These are phyloP conservation scores for Formica exsecta DNA, from an alignment of 1,140 invertebrate species.

Conservation along the genomic window DNA sequence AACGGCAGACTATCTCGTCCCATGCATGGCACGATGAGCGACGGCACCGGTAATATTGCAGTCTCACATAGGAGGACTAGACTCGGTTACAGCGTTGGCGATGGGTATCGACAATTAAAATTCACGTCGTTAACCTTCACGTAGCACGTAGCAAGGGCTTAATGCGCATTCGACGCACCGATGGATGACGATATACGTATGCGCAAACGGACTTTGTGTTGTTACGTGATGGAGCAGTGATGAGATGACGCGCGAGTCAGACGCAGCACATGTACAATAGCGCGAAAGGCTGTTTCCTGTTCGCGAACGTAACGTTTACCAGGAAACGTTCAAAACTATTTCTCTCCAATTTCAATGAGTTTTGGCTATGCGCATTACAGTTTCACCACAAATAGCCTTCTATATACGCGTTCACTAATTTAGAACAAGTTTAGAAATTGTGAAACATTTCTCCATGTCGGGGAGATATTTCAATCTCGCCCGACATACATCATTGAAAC, in stretches of 20 bases:
- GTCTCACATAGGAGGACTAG: slow-evolving; percentile 34
- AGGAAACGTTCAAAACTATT: neutral
- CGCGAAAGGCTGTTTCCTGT: neutral
- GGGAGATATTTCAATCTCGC: neutral
- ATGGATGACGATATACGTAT: neutral
- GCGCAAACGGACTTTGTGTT: slow-evolving; percentile 29
- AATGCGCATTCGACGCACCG: slow-evolving; percentile 37
- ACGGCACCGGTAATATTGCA: slow-evolving; percentile 61
- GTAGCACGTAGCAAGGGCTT: slow-evolving; percentile 2
- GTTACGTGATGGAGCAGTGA: slow-evolving; percentile 36
- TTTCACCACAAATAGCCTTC: neutral
- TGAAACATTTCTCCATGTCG: neutral
- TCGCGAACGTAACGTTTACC: neutral
- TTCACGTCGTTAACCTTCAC: slow-evolving; percentile 80
- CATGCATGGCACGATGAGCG: slow-evolving; percentile 12
- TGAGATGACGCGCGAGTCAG: slow-evolving; percentile 36
- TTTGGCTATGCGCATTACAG: neutral
- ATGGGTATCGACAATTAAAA: slow-evolving; percentile 79
- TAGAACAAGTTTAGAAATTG: neutral
- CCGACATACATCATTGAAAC: neutral
- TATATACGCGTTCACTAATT: neutral
- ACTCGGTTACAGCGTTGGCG: slow-evolving; percentile 53
- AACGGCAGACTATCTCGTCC: slow-evolving; percentile 68
- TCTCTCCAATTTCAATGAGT: neutral
- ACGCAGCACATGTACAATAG: neutral